Base-by-base conservation (phyloP, 1,140 invertebrate genomes). In the Tetranychus cinnabarinus region DNA sequence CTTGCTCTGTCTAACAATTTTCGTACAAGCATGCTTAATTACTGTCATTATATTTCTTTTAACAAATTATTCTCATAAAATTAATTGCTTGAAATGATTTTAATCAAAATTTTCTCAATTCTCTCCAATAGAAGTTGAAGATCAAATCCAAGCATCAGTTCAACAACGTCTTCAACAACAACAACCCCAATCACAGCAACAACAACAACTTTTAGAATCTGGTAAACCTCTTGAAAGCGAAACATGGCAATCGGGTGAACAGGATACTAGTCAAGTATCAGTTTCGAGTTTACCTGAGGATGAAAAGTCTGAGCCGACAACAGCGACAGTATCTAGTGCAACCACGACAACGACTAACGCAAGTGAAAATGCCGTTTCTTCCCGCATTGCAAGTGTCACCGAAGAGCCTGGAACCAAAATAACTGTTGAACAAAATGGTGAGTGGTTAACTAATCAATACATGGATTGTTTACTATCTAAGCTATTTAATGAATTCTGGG, bases 211-310 rank as follows among this genome's bases (percentile, higher is more conserved):
- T 23, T 10, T 33, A 12, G 54, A 55, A 55, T 35, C 15, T 23
- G 37, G 12, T 35, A 56, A 56, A 36, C 55, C 15, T 12, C 39
- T 59, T 15, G 66, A 66, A 60, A 62, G 58, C 15, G 65, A 68
- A 63, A 64, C 66, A 13, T 64, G 65, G 66, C 65, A 63, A 13
- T 65, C 62, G 31, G 45, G 62, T 55, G 67, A 68, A 54, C 59
- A 64, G 52, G 67, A 68, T 48, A 68, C 67, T 42, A 68, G 67
- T 62, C 67, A 68, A 56, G 67, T 68, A 10, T 68, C 67, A 3
- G 61, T 68, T 33, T 67, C 67, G 33, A 68, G 67, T 60, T 58
- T 68, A 42, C 67, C 67, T 4, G 67, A 68, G 56, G 67, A 68
- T 56, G 67, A 68, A 57, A 65, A 66, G 60, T 64, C 67, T n/a